These are phyloP conservation scores for Crossaster papposus DNA, from an alignment of 53 echinoderm and acorn worm species.

Conservation along the genomic window DNA sequence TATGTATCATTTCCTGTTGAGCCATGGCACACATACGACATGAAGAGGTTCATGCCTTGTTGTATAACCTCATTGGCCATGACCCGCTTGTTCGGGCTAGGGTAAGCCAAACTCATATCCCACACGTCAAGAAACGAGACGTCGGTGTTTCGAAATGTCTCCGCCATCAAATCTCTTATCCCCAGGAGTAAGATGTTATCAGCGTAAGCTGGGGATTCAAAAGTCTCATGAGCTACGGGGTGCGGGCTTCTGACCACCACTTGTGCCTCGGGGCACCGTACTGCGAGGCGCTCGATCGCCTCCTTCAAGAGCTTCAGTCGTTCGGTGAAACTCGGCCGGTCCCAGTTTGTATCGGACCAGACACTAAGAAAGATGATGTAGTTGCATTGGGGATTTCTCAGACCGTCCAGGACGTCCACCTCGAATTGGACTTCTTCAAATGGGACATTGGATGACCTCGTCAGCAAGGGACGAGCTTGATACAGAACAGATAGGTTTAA, in stretches of 20 bases:
- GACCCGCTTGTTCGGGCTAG: constrained; percentile 25
- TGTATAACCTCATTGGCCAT: constrained; percentile 41
- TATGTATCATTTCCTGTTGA: background rate
- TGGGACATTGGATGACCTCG: constrained; percentile 13
- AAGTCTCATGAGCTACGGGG: constrained; percentile 12
- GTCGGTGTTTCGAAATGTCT: constrained; percentile 11
- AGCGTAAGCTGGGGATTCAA: background rate
- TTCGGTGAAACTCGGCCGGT: constrained; percentile 8
- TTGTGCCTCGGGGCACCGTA: constrained; percentile 24
- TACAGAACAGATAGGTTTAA: constrained; percentile 36
- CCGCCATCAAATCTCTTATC: background rate
- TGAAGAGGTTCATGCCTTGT: constrained; percentile 39
- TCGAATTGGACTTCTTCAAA: constrained; percentile 27
- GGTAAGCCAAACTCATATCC: constrained; percentile 58
- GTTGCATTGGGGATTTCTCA: constrained; percentile 2
- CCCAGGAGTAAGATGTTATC: constrained; percentile 18
- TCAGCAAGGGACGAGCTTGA: constrained; percentile 20
- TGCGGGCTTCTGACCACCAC: constrained; percentile 33
- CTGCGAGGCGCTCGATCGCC: background rate
- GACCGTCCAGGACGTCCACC: constrained; percentile 16
- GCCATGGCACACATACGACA: constrained; percentile 53
- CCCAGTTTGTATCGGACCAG: constrained; percentile 26
- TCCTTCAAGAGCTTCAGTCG: background rate
- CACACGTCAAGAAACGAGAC: constrained; percentile 52
- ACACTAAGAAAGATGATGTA: constrained; percentile 15